Evolutionary conservation across 1,140 invertebrate species (phyloP), one percentile per base, ranked within the genome.

Genomic region (Sitobion miscanthi): DNA sequence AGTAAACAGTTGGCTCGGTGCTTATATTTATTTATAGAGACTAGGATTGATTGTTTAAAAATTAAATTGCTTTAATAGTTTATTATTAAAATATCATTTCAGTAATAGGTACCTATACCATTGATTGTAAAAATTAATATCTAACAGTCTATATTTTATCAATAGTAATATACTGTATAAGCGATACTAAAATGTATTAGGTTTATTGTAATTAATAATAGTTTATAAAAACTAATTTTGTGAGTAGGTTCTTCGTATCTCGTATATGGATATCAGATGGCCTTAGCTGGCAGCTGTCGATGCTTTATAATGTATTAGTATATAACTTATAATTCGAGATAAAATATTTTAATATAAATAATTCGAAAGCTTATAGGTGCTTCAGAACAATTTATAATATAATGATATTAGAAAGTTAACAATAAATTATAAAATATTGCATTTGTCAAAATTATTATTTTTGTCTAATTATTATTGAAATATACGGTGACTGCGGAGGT

Each of bases 1-100:
- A 35, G 91, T 57, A 85, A 85, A 93, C 82, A 85, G 21, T 57
- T n/a, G n/a, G 23, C 30, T 42, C 38, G 11, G 38, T 45, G 25
- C n/a, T 90, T 30, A 45, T 62, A 69, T 30, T 62, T 38, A 57
- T 47, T 89, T 38, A 30, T 57, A 20, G 49, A 35, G 14, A 49
- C 35, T 88, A 30, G 7, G n/a, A 87, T 54, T 23, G n/a, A 54
- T 35, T 54, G 20, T 89, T 54, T 38, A 54, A 38, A 88, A 89
- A 89, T 54, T 89, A 89, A 89, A 89, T 35, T 54, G 21, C 49
- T 35, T 23, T 89, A 89, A 89, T 89, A 38, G 87, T 49, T 49
- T 38, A 11, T 54, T 23, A 35, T 35, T 86, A 30, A 38, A 38
- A 77, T 77, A 77, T n/a, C 30, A 69, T 69, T 69, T 11, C 9